phyloP scores from a whole-genome alignment of 2,888 invertebrate species.

The Drosophila meridiana region DNA sequence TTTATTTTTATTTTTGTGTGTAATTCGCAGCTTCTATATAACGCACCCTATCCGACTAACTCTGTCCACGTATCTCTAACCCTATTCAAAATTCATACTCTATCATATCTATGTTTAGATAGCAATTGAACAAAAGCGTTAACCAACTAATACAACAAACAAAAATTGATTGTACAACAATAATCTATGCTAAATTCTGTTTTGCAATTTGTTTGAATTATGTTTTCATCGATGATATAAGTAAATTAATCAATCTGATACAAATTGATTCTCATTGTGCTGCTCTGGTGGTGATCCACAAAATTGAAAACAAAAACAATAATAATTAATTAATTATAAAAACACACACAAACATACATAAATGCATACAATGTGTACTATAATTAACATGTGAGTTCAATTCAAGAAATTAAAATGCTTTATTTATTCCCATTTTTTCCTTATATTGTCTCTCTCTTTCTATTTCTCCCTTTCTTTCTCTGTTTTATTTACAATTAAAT shows the following conservation, averaged over 20 bases:
- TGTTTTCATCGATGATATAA: slow-evolving; percentile 41
- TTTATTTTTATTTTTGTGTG: slow-evolving; percentile 2
- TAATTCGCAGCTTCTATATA: slow-evolving; percentile 65
- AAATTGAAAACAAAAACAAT: slow-evolving; percentile 19
- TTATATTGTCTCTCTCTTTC: background rate
- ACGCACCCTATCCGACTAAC: slow-evolving; percentile 53
- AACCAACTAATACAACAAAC: slow-evolving; percentile 3
- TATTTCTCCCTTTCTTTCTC: background rate
- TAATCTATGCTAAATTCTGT: slow-evolving; percentile 47
- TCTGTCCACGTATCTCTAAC: slow-evolving; percentile 30
- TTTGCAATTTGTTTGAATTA: slow-evolving; percentile 46
- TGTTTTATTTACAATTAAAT: slow-evolving; percentile 14
- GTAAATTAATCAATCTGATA: slow-evolving; percentile 73
- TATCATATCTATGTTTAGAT: slow-evolving; percentile 6
- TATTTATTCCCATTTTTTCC: slow-evolving; percentile 36
- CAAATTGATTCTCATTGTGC: slow-evolving; percentile 74
- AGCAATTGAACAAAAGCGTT: slow-evolving; percentile 17
- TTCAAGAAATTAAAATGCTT: slow-evolving; percentile 57
- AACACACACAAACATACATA: slow-evolving; percentile 35
- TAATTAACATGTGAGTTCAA: slow-evolving; percentile 75
- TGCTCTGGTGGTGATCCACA: slow-evolving; percentile 59
- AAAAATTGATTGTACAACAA: slow-evolving; percentile 23
- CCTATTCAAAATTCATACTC: slow-evolving; percentile 18
- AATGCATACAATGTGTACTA: slow-evolving; percentile 65
- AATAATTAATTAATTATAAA: slow-evolving; percentile 15